Conservation (phyloP, 2,113 vertebrate species). For the Petaurus breviceps region DNA sequence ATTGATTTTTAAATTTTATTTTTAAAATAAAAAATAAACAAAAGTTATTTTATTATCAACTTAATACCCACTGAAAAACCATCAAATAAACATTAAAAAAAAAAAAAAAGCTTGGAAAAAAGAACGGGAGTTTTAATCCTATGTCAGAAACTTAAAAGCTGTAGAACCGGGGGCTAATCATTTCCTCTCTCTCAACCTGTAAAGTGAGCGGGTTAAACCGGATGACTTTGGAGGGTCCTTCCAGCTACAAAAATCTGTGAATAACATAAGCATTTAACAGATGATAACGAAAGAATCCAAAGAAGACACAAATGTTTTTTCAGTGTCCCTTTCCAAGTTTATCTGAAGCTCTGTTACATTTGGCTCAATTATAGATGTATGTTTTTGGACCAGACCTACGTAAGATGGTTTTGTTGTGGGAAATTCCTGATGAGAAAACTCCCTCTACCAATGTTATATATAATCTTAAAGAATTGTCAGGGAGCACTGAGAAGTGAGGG, state of each 20-base stretch:
- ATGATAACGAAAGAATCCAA: background rate
- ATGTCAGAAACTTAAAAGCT: no score
- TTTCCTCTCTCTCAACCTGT: background rate
- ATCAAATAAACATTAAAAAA: no score
- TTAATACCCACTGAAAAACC: background rate
- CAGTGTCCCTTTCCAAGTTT: background rate
- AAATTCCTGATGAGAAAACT: background rate
- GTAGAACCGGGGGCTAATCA: no score
- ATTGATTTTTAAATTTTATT: background rate
- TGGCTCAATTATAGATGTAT: background rate
- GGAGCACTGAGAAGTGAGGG: no score
- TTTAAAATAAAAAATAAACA: no score
- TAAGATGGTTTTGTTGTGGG: background rate
- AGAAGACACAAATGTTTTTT: background rate
- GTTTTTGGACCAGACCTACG: background rate
- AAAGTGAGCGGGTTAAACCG: background rate
- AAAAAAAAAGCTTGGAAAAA: no score
- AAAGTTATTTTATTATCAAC: background rate
- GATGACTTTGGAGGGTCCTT: background rate
- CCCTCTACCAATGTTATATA: background rate
- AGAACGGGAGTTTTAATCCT: no score
- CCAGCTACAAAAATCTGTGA: background rate
- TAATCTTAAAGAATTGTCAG: background rate
- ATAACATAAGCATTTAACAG: background rate
- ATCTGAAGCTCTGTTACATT: background rate